These are phyloP conservation scores for Meloidogyne chitwoodi DNA, from an alignment of 1,140 invertebrate genomes.

Conservation along the genomic window DNA sequence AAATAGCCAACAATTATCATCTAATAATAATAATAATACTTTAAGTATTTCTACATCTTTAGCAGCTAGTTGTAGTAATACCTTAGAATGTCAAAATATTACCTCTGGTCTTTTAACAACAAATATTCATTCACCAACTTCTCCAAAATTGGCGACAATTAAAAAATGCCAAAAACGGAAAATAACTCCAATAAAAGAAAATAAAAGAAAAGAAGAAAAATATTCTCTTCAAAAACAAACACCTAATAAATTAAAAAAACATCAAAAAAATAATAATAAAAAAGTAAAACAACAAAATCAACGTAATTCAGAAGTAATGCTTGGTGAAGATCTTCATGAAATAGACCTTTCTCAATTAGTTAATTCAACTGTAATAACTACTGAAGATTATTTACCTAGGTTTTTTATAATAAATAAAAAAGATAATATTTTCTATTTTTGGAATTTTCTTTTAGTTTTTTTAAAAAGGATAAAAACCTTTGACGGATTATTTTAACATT, in stretches of 20 bases:
- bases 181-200: not conserved
- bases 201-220: constrained; percentile 6
- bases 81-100: not conserved
- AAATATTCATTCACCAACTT: not conserved
- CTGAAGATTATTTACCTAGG: constrained; percentile 32
- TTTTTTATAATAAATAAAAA: not conserved
- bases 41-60: not conserved
- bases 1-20: not conserved
- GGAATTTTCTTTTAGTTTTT: not conserved
- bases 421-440: not conserved
- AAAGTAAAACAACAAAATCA: not conserved
- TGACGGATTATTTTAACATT: not conserved
- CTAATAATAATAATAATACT: not conserved
- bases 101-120: not conserved
- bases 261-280: not conserved
- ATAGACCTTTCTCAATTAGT: constrained; percentile 36
- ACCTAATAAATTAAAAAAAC: not conserved
- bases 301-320: not conserved
- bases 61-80: not conserved
- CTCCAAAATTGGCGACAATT: constrained; percentile 1
- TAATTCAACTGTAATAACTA: constrained; percentile 28
- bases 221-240: not conserved
- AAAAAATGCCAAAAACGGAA: not conserved
- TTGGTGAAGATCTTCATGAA: constrained; percentile 28
- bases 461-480: not conserved